Conservation (phyloP, 2,113 vertebrate genomes). For the Callochromis pleurospilus region DNA sequence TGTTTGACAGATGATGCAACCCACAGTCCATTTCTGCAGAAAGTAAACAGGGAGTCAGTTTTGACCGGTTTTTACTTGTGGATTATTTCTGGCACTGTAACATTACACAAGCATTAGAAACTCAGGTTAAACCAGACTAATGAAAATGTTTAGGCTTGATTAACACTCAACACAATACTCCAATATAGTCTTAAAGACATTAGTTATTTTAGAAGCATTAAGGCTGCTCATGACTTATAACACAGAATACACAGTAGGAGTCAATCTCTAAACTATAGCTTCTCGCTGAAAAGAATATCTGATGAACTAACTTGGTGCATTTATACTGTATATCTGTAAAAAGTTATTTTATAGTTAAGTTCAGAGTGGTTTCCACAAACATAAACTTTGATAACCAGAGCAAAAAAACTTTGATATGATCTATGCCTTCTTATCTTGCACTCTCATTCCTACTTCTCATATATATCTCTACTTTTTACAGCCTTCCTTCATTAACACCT, state of each 20-base stretch:
- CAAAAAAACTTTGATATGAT: neutral
- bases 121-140: neutral
- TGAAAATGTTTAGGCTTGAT: neutral
- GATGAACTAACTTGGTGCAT: neutral
- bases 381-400: neutral
- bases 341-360: neutral
- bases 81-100: neutral
- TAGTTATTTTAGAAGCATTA: neutral
- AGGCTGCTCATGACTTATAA: neutral
- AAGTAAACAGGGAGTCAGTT: neutral
- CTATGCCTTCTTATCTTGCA: neutral
- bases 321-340: neutral
- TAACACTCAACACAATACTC: neutral
- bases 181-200: neutral
- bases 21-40: neutral
- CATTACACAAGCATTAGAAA: neutral
- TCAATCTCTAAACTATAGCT: neutral
- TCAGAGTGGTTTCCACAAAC: neutral
- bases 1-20: neutral
- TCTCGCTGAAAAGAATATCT: neutral
- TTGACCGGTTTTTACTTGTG: neutral
- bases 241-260: neutral
- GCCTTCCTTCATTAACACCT: slow-evolving; percentile 56
- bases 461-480: slow-evolving; percentile 23
- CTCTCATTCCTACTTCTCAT: neutral